Base-by-base conservation (phyloP, 2,113 vertebrate genomes). In the Psettodes erumei region DNA sequence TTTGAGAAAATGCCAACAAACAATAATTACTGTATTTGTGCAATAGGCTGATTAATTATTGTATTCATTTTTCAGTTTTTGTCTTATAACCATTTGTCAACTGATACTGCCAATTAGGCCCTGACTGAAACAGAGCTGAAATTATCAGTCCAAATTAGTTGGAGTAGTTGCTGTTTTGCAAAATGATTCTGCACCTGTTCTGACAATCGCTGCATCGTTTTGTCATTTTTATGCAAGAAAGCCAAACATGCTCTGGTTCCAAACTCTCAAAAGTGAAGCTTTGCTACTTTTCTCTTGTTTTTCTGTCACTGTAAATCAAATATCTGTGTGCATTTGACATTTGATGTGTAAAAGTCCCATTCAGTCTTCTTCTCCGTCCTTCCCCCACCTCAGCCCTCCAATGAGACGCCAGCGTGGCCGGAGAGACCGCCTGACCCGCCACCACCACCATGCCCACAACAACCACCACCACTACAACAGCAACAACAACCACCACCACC, bases 361-460 rank as follows among this genome's bases (percentile, higher is more conserved):
- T n/a, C n/a, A n/a, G n/a, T 23, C 42, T 33, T 32, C 25, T 19
- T 43, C 10, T 27, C 16, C 13, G 15, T 64, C 33, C 65, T 53
- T 61, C 6, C 66, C 35, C 23, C 35, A 32, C 81, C 53, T 35
- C 85, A 99, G 98, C 81, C 97, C 97, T 94, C 98, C 97, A 79
- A 95, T 96, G 91, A 95, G 98, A 82, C 96, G 98, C 63, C 97
- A 97, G 91, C 97, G 98, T 79, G 93, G 95, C 79, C 95, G 98
- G 70, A 95, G 98, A 85, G 98, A 99, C 88, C 95, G 97, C 25
- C 93, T 98, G 82, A 94, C 95, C 73, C 95, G 97, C 64, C 96
- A 96, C 89, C 95, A 96, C 86, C 96, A 95, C 76, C 76, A 88
- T 0, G 16, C 47, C 48, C 60, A 86, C 67, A 83, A 81, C 77